These are phyloP conservation scores for Helicoverpa zea DNA, from an alignment of 1,140 invertebrate genomes.

Conservation along the genomic window DNA sequence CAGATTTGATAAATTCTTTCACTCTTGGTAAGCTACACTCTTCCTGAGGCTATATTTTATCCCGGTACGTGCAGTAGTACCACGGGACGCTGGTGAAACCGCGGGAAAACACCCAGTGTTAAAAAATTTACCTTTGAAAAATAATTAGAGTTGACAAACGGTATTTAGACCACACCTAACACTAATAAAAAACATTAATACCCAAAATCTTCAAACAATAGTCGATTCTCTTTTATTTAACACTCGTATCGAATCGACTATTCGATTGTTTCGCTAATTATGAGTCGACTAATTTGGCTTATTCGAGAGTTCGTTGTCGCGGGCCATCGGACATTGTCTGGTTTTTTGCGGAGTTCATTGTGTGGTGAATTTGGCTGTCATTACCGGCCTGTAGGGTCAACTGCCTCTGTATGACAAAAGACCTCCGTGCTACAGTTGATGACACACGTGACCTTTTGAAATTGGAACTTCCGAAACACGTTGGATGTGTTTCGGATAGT, in stretches of 20 bases:
- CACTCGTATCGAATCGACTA: slow-evolving; percentile 31
- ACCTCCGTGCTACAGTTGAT: not conserved
- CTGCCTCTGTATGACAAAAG: slow-evolving; percentile 18
- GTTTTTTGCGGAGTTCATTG: slow-evolving; percentile 42
- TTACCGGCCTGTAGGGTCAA: not conserved
- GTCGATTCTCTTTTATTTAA: slow-evolving; percentile 35
- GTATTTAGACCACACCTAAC: too few relatives aligned
- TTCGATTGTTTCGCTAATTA: slow-evolving; percentile 43
- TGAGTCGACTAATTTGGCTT: not conserved
- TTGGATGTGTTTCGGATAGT: too few relatives aligned
- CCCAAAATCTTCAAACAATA: slow-evolving; percentile 22
- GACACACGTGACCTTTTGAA: not conserved
- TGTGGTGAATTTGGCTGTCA: slow-evolving; percentile 24
- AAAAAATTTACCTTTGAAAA: too few relatives aligned
- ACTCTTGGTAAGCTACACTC: too few relatives aligned
- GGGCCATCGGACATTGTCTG: not conserved
- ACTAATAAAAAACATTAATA: slow-evolving; percentile 17
- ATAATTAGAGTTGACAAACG: too few relatives aligned
- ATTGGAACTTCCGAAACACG: too few relatives aligned
- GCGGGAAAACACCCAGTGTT: too few relatives aligned
- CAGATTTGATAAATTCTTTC: too few relatives aligned
- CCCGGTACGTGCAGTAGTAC: too few relatives aligned
- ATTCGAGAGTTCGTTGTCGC: slow-evolving; percentile 6
- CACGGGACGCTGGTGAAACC: too few relatives aligned
- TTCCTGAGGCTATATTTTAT: too few relatives aligned